Evolutionary conservation across 2,888 invertebrate genomes (phyloP), one percentile per base, ranked within the genome.

Genomic region (Lithodes maja): DNA sequence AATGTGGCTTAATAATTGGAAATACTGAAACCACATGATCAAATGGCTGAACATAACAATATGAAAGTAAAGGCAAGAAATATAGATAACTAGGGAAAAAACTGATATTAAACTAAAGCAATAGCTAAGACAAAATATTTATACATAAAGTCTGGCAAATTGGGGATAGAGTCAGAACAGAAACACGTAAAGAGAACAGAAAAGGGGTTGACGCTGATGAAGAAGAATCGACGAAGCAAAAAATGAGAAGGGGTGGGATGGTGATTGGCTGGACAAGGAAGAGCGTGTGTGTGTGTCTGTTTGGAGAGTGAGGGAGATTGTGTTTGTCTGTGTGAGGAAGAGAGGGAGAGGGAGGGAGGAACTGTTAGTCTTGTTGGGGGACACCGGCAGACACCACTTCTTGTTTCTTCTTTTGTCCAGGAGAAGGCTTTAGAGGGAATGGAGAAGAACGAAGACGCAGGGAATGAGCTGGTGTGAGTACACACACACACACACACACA

Each of bases 401-500:
- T 7, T 61, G 61, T 61, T 61, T 7, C 12, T 61, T 61, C 61
- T 61, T 61, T 61, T 7, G 61, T 5, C 61, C 61, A 12, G 61
- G 61, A 12, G 53, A 5, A 49, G 50, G 52, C 33, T 33, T 33
- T 33, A 33, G 5, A 80, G 3, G 12, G 3, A 53, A 52, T n/a
- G 15, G 15, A 52, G 17, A 52, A 53, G n/a, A n/a, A 33, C 3
- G n/a, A 12, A 78, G 15, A 78, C 49, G 50, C 3, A 78, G 17
- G 50, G 50, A 12, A n/a, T 9, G 52, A 1, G 15, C 2, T 1
- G n/a, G 52, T 12, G 52, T 12, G 15, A 12, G 54, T 17, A 79
- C 53, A 79, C 79, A 53, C 79, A 79, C 79, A 53, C 53, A 53
- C 53, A 53, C 53, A 79, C 79, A 52, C 52, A 53, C 79, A 79